A percentile compares a stretch with the other conserved stretches of the same genome.
These are phyloP conservation scores for Motacilla alba DNA, from an alignment of 2,113 vertebrate species.

Conservation along the genomic window DNA sequence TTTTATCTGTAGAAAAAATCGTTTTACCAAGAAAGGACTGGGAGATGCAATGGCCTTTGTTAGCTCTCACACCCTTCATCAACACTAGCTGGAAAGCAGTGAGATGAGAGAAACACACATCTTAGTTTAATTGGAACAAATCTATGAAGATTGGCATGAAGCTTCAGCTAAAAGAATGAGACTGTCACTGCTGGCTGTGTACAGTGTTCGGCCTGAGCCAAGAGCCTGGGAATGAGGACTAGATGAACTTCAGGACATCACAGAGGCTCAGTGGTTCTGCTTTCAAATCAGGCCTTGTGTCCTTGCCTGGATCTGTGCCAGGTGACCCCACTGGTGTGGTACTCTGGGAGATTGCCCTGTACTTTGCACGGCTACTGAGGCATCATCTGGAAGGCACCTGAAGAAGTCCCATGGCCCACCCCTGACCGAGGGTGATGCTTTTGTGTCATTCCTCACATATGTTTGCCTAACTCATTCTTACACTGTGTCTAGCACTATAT, in stretches of 20 bases:
- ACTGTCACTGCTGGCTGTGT: accelerated
- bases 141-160: background rate
- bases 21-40: background rate
- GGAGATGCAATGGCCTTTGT: background rate
- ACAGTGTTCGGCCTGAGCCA: background rate
- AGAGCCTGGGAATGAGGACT: background rate
- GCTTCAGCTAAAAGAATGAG: background rate
- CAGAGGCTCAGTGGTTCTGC: background rate
- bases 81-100: background rate
- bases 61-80: background rate
- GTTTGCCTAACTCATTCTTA: background rate
- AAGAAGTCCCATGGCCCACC: background rate
- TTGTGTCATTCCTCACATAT: background rate
- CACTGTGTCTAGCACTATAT: background rate
- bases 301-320: background rate
- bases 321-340: background rate
- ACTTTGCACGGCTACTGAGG: background rate
- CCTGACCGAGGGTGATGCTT: background rate
- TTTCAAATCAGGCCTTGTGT: accelerated
- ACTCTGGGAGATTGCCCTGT: background rate
- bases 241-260: background rate
- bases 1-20: background rate
- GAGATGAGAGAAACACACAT: background rate
- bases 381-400: background rate
- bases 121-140: background rate